These are phyloP conservation scores for Dromius quadrimaculatus DNA, from an alignment of 2,888 invertebrate genomes.

Conservation along the genomic window DNA sequence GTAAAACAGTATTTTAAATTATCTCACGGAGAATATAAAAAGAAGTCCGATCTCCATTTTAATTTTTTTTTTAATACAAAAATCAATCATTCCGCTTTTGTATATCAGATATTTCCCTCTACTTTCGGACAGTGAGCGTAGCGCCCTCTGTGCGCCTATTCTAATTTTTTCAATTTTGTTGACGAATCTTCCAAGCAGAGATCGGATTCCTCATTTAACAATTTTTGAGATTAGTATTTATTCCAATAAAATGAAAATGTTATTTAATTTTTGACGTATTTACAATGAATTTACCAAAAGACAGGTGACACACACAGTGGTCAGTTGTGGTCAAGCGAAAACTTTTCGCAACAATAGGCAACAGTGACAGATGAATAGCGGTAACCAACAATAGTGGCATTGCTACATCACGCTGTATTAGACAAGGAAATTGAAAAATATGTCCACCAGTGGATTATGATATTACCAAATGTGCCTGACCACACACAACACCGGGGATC, in stretches of 20 bases:
- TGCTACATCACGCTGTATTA: constrained; percentile 64
- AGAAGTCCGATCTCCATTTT: no score
- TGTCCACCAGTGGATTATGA: constrained; percentile 55
- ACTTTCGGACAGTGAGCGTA: no score
- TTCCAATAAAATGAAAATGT: neutral
- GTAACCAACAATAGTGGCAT: constrained; percentile 62
- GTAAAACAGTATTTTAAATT: neutral
- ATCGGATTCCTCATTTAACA: no score
- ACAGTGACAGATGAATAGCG: constrained; percentile 56
- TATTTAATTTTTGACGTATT: neutral
- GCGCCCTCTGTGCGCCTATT: no score
- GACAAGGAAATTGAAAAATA: constrained; percentile 61
- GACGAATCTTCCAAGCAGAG: no score
- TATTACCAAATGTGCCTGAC: constrained; percentile 34
- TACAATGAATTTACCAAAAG: neutral
- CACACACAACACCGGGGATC: constrained; percentile 19
- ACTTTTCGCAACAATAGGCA: constrained; percentile 15
- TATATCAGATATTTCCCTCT: no score
- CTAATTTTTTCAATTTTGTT: no score
- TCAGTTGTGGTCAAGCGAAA: constrained; percentile 11
- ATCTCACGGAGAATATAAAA: neutral
- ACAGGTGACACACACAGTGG: neutral
- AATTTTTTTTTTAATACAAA: no score
- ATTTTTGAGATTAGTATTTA: neutral
- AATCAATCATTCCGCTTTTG: no score